Percentiles rank a stretch among this genome's conserved stretches.
These are phyloP conservation scores for Petrosia ficiformis DNA, from an alignment of 37 sponge, comb jelly and placozoan genomes.

Conservation along the genomic window DNA sequence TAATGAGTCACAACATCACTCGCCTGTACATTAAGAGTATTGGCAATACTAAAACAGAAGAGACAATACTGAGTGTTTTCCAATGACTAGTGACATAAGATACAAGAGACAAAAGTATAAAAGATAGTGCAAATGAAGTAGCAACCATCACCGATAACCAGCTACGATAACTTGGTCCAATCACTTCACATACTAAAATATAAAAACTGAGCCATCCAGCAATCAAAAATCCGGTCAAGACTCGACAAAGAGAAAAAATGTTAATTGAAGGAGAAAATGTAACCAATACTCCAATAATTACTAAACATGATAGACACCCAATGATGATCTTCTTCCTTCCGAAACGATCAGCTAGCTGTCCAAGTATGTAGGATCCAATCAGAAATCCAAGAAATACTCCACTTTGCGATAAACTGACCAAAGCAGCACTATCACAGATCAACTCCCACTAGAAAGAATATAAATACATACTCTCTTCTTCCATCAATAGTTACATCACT, in stretches of 20 bases:
- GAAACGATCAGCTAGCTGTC: conserved; percentile 29
- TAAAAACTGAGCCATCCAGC: neutral
- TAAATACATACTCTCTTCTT: no score
- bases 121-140: neutral
- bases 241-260: neutral
- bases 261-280: neutral
- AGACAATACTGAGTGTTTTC: neutral
- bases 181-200: neutral
- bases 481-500: no score
- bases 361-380: conserved; percentile 52
- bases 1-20: neutral
- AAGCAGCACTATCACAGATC: conserved; percentile 25
- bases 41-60: neutral
- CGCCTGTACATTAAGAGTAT: neutral
- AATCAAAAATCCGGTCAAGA: neutral
- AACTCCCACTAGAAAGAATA: conserved; percentile 65
- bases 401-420: conserved; percentile 45
- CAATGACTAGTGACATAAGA: neutral
- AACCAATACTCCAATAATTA: neutral
- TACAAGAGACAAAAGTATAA: neutral
- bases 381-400: conserved; percentile 45
- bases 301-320: neutral
- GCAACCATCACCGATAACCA: neutral
- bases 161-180: neutral
- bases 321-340: conserved; percentile 43